These are phyloP conservation scores for Odocoileus hemionus DNA, from an alignment of 2,113 vertebrate species.

Conservation along the genomic window DNA sequence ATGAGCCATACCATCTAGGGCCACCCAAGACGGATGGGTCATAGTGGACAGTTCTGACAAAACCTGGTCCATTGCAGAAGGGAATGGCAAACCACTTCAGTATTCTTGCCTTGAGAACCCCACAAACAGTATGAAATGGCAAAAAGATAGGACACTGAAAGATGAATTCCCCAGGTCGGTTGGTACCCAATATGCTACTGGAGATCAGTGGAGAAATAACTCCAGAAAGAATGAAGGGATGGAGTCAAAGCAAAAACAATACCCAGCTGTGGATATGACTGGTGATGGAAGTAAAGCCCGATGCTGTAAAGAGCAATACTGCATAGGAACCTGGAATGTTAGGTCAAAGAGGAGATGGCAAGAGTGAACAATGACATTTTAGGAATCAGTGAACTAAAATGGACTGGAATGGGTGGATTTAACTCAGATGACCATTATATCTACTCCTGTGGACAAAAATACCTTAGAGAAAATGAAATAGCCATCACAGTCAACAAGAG, in stretches of 20 bases:
- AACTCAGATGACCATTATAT: background rate
- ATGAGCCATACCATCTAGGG: background rate
- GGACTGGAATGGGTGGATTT: background rate
- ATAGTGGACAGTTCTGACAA: background rate
- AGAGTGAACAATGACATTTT: background rate
- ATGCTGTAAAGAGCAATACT: background rate
- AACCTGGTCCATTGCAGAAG: background rate
- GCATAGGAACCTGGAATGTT: background rate
- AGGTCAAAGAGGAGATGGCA: background rate
- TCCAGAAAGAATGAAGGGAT: background rate
- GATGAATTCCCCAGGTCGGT: background rate
- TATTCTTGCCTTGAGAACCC: background rate
- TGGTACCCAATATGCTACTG: background rate
- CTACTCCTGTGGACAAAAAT: background rate
- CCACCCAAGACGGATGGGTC: background rate
- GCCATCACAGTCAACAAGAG: background rate
- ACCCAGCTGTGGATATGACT: background rate
- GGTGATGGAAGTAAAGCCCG: background rate
- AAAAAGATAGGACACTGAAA: background rate
- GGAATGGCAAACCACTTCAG: background rate
- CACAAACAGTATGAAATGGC: background rate
- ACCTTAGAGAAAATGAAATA: background rate
- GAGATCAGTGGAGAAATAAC: background rate
- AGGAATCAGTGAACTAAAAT: background rate
- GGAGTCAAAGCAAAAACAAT: background rate